Evolutionary conservation across 1,140 invertebrate species (phyloP).

Genomic region (Pachyrhynchus sulphureomaculatus): DNA sequence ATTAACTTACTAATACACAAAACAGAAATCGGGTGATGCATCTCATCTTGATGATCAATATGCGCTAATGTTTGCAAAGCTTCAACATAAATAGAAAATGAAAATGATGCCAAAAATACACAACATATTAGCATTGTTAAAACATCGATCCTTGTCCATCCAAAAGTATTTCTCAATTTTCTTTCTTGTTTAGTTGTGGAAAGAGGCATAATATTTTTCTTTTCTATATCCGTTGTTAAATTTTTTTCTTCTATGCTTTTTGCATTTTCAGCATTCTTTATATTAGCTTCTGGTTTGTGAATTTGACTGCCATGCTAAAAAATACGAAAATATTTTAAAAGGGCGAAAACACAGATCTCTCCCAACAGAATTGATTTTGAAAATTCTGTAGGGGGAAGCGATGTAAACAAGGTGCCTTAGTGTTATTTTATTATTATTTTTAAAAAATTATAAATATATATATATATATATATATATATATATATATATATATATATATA

Average conservation of each 20-base stretch:
- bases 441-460: too few species aligned
- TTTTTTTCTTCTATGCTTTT: conserved; percentile 22
- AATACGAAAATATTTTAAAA: too few species aligned
- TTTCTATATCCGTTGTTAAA: conserved; percentile 18
- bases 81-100: conserved; percentile 80
- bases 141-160: conserved; percentile 87
- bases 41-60: conserved; percentile 74
- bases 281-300: conserved; percentile 10
- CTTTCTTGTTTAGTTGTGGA: conserved; percentile 55
- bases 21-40: conserved; percentile 64
- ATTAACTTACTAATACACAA: conserved; percentile 60
- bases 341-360: too few species aligned
- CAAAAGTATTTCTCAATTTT: conserved; percentile 83
- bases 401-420: too few species aligned
- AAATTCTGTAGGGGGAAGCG: too few species aligned
- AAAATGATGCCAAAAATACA: conserved; percentile 79
- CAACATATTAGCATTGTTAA: conserved; percentile 79
- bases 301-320: conserved; percentile 35
- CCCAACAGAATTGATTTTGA: too few species aligned
- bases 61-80: conserved; percentile 77
- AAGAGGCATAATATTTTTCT: conserved; percentile 30
- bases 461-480: too few species aligned
- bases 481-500: too few species aligned
- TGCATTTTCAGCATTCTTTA: conserved; percentile 16
- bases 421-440: too few species aligned